These are phyloP conservation scores for Dicentrarchus labrax DNA, from an alignment of 2,113 vertebrate species.

Conservation along the genomic window DNA sequence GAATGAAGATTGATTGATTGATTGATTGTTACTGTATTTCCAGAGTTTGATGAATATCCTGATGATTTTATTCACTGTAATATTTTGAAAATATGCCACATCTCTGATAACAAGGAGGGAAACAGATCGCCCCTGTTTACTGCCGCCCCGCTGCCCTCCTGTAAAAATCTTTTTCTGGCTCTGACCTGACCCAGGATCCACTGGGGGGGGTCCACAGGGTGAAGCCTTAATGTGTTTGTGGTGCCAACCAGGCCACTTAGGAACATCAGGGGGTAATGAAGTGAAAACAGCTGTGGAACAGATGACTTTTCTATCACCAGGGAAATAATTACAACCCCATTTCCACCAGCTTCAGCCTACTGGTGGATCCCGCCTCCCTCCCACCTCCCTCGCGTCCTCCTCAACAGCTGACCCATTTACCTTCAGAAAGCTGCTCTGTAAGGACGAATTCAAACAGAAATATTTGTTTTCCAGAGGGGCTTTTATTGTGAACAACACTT, in stretches of 20 bases:
- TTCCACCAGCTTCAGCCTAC: not conserved
- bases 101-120: too few relatives aligned
- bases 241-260: conserved; percentile 56
- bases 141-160: not conserved
- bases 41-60: too few relatives aligned
- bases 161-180: not conserved
- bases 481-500: too few relatives aligned
- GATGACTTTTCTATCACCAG: conserved; percentile 45
- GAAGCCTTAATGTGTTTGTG: conserved; percentile 35
- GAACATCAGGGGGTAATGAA: conserved; percentile 56
- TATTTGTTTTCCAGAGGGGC: too few relatives aligned
- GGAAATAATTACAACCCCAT: conserved; percentile 44
- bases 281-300: conserved; percentile 57
- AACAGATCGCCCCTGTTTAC: too few relatives aligned
- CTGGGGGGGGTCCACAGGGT: not conserved
- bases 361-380: too few relatives aligned
- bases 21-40: too few relatives aligned
- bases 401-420: conserved; percentile 5
- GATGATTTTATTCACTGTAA: too few relatives aligned
- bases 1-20: too few relatives aligned
- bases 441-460: too few relatives aligned
- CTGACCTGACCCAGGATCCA: conserved; percentile 9
- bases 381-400: too few relatives aligned
- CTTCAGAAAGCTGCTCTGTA: not conserved
- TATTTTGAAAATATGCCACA: too few relatives aligned